Evolutionary conservation across 2,113 vertebrate genomes (phyloP).

Genomic region (Pangasianodon gigas): DNA sequence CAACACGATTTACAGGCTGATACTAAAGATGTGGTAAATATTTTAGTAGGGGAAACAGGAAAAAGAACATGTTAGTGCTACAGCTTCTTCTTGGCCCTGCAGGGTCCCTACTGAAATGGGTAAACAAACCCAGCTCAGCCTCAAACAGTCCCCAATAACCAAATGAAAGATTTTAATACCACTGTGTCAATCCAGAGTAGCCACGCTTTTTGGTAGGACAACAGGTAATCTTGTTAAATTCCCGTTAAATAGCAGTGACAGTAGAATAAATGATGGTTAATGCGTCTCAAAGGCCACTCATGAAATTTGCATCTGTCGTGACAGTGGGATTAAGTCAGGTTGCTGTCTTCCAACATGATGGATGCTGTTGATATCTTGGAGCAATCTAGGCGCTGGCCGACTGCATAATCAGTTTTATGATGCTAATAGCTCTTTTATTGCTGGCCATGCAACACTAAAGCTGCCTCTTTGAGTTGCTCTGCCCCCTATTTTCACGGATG

Average conservation of each 20-base stretch:
- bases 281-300: constrained; percentile 12
- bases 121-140: constrained; percentile 23
- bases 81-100: constrained; percentile 11
- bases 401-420: constrained; percentile 55
- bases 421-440: constrained; percentile 57
- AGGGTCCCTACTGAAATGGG: constrained; percentile 20
- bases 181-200: not conserved
- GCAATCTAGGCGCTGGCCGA: constrained; percentile 9
- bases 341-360: constrained; percentile 34
- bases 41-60: constrained; percentile 41
- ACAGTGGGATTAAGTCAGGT: constrained; percentile 17
- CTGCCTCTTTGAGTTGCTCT: not conserved
- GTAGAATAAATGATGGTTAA: constrained; percentile 25
- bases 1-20: constrained; percentile 28
- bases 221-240: not conserved
- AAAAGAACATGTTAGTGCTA: constrained; percentile 37
- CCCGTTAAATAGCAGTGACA: not conserved
- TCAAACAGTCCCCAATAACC: not conserved
- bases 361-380: constrained; percentile 50
- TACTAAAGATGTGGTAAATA: constrained; percentile 46
- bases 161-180: not conserved
- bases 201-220: not conserved
- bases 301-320: constrained; percentile 45
- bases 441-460: constrained; percentile 28
- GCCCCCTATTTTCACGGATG: not conserved